Evolutionary conservation across 2,113 vertebrate species (phyloP).

Genomic region (Lophius piscatorius): DNA sequence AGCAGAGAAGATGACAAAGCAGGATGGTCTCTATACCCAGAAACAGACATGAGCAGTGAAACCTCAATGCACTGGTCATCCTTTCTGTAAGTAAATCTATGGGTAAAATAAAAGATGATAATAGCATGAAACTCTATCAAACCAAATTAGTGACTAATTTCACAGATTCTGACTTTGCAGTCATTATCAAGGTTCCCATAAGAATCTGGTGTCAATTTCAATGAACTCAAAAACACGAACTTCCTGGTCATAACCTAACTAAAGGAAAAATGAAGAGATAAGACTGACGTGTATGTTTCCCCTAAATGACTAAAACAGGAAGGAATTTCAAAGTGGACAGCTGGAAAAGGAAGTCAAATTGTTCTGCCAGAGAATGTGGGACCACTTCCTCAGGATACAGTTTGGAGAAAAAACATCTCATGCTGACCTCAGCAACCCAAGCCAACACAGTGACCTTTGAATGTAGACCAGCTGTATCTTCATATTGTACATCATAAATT

Average conservation of each 20-base stretch:
- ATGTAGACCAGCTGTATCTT: not conserved
- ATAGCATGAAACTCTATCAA: not conserved
- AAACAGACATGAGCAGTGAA: not conserved
- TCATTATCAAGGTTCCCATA: not conserved
- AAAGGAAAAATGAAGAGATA: not conserved
- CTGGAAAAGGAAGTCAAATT: conserved; percentile 60
- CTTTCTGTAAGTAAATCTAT: not conserved
- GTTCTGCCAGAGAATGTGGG: conserved; percentile 39
- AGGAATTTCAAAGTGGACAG: conserved; percentile 25
- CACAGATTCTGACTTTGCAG: not conserved
- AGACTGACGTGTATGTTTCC: not conserved
- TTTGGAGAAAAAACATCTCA: not conserved
- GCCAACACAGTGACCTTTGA: not conserved
- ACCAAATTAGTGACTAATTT: not conserved
- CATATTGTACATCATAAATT: not conserved
- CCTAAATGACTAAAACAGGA: conserved; percentile 9
- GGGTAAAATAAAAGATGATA: not conserved
- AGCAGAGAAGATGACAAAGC: not conserved
- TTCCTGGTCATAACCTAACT: not conserved
- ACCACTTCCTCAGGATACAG: conserved; percentile 53
- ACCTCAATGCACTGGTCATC: not conserved
- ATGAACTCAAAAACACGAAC: too few relatives aligned
- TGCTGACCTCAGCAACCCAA: conserved; percentile 21
- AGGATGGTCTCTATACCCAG: not conserved
- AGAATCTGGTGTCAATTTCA: not conserved